phyloP scores from a whole-genome alignment of 2,113 vertebrate genomes.

The Blennius ocellaris region DNA sequence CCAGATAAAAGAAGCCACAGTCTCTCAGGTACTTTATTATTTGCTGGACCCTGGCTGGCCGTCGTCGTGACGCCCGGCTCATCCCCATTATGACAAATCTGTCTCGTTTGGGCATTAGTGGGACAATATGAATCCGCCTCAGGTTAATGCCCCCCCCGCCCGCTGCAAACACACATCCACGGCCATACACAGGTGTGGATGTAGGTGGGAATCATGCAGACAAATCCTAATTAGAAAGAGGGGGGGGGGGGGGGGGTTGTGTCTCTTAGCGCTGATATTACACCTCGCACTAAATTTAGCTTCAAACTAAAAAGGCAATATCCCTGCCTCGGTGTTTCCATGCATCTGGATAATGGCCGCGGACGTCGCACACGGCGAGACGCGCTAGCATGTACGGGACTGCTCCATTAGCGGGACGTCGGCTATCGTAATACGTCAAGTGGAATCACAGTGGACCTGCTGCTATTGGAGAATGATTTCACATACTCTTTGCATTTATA shows the following conservation, averaged over 20 bases:
- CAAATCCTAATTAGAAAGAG: conserved; percentile 54
- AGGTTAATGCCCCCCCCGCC: conserved; percentile 64
- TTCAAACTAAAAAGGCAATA: conserved; percentile 57
- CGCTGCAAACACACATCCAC: conserved; percentile 15
- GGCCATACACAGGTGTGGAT: conserved; percentile 1
- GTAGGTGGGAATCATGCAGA: conserved; percentile 10
- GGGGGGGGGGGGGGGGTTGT: too few species aligned
- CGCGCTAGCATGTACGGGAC: conserved; percentile 7
- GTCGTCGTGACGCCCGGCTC: conserved; percentile 51
- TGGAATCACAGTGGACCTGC: conserved; percentile 39
- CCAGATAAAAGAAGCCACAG: conserved; percentile 67
- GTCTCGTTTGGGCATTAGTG: conserved; percentile 57
- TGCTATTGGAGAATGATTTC: conserved; percentile 47
- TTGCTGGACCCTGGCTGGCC: conserved; percentile 49
- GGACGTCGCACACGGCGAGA: not conserved
- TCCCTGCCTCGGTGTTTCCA: conserved; percentile 19
- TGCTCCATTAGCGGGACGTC: conserved; percentile 3
- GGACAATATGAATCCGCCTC: conserved; percentile 64
- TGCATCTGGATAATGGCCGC: conserved; percentile 22
- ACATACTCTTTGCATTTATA: conserved; percentile 24
- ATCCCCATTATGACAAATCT: conserved; percentile 71
- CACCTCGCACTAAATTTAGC: conserved; percentile 66
- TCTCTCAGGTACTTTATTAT: conserved; percentile 72
- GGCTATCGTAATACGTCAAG: conserved; percentile 19
- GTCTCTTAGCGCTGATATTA: conserved; percentile 13